Conservation (phyloP, 1,140 invertebrate genomes). For the Dendrolimus punctatus region DNA sequence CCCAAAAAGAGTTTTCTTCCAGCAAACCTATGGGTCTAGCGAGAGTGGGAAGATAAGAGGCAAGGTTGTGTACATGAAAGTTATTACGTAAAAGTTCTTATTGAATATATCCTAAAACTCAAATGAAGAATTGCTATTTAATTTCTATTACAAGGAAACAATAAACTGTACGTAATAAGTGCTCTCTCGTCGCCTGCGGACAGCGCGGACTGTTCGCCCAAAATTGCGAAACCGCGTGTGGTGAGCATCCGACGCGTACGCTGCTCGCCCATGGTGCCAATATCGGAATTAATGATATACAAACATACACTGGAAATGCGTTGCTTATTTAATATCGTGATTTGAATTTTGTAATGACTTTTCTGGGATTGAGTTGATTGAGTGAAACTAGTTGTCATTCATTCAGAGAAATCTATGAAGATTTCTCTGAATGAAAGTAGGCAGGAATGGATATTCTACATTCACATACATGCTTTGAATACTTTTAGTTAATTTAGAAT, state of each 20-base stretch:
- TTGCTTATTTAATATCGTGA: background rate
- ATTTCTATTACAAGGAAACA: slow-evolving; percentile 9
- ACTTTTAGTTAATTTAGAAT: no score
- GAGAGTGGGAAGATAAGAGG: no score
- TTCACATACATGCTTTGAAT: no score
- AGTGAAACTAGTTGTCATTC: no score
- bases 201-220: slow-evolving; percentile 50
- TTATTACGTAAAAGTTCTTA: no score
- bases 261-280: slow-evolving; percentile 25
- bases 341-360: background rate
- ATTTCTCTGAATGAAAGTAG: no score
- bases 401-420: no score
- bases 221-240: slow-evolving; percentile 61
- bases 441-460: no score
- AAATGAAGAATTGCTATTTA: background rate
- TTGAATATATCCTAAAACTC: no score
- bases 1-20: no score
- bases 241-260: slow-evolving; percentile 22
- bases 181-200: slow-evolving; percentile 45
- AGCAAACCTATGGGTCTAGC: no score
- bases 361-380: background rate
- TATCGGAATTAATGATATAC: slow-evolving; percentile 24
- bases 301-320: background rate
- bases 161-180: slow-evolving; percentile 25
- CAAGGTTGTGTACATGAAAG: no score